phyloP scores from a whole-genome alignment of 2,888 invertebrate species.

The Limnephilus marmoratus region DNA sequence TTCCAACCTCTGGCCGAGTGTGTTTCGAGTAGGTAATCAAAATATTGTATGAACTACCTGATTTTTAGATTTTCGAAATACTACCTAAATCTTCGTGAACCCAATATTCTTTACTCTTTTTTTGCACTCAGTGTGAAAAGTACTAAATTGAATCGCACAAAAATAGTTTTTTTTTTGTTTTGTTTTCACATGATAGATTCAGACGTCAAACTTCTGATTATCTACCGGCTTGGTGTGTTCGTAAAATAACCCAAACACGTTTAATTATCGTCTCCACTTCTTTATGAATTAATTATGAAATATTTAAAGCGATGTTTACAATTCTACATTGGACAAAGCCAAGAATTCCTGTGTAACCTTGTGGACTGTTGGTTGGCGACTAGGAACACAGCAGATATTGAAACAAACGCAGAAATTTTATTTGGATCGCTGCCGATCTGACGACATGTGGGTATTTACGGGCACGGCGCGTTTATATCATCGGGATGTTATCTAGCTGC shows the following conservation, averaged over 20 bases:
- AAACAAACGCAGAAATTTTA: conserved; percentile 51
- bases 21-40: too few relatives aligned
- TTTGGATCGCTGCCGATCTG: conserved; percentile 62
- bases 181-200: neutral
- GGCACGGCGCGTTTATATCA: conserved; percentile 23
- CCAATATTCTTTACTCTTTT: too few relatives aligned
- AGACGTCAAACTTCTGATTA: neutral
- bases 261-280: neutral
- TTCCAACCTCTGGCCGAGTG: neutral
- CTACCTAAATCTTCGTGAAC: too few relatives aligned
- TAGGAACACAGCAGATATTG: conserved; percentile 29
- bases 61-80: too few relatives aligned
- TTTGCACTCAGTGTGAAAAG: too few relatives aligned
- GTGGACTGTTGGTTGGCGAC: neutral
- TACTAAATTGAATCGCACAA: neutral
- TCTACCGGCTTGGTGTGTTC: neutral
- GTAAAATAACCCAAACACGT: neutral
- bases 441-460: conserved; percentile 55
- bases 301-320: neutral
- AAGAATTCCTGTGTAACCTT: conserved; percentile 46
- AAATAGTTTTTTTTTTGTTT: neutral
- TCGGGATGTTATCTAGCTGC: conserved; percentile 35
- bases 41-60: too few relatives aligned
- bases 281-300: neutral
- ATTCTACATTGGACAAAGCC: conserved; percentile 28